A percentile compares a stretch with the other conserved stretches of the same genome.
Evolutionary conservation across 2,797 vertebrate genomes (phyloP).

Genomic region (Lepidocolaptes lacrymiger): DNA sequence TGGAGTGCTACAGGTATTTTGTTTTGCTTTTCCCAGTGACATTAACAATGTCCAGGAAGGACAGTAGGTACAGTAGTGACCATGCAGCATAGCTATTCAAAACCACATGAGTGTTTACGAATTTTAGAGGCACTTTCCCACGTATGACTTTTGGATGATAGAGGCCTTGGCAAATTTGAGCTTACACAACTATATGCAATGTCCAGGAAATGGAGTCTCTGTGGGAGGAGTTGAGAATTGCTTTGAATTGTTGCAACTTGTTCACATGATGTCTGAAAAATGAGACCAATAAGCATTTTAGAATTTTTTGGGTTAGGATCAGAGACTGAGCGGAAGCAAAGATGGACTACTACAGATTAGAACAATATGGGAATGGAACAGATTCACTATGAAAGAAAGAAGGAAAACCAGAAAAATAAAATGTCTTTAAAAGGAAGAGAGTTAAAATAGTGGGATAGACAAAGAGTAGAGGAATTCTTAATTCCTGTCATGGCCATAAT

Average conservation of each 20-base stretch:
- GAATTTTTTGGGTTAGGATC: not conserved
- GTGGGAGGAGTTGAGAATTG: not conserved
- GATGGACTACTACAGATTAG: not conserved
- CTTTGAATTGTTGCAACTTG: not conserved
- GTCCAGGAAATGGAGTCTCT: not conserved
- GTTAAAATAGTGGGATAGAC: not conserved
- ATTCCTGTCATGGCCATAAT: not conserved
- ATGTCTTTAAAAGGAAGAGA: not conserved
- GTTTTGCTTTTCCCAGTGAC: not conserved
- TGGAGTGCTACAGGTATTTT: constrained; percentile 38
- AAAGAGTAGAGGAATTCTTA: not conserved
- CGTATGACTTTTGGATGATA: not conserved
- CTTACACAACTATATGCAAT: not conserved
- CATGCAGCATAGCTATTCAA: not conserved
- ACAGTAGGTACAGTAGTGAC: not conserved
- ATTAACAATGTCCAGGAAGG: not conserved
- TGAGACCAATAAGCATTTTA: not conserved
- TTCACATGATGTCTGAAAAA: constrained; percentile 1
- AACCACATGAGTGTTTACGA: not conserved
- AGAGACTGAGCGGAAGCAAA: not conserved
- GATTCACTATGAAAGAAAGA: not conserved
- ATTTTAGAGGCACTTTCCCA: not conserved
- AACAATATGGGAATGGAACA: not conserved
- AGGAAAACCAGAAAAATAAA: not conserved
- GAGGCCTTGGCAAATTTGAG: not conserved